Conservation (phyloP, 2,113 vertebrate genomes). For the Heloderma charlesbogerti region DNA sequence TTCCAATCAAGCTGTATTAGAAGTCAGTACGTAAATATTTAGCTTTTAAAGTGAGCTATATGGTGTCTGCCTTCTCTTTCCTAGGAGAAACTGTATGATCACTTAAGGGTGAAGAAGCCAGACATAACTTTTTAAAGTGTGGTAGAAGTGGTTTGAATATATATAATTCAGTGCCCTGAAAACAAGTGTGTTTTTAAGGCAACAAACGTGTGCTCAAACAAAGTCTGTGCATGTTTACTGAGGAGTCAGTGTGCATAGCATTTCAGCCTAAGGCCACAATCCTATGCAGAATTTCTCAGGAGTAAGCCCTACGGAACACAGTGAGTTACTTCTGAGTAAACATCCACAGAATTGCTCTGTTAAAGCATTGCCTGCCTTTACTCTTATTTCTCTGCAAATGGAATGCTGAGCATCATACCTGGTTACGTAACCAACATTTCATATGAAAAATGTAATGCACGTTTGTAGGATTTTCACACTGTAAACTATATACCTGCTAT, state of each 20-base stretch:
- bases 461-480: background rate
- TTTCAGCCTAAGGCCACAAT: background rate
- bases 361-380: background rate
- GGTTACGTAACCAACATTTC: background rate
- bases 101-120: background rate
- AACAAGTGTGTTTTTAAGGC: background rate
- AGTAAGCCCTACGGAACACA: background rate
- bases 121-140: background rate
- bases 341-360: background rate
- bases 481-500: no score
- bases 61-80: background rate
- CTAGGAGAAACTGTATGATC: background rate
- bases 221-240: background rate
- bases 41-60: constrained; percentile 6
- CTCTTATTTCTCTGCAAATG: background rate
- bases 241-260: no score
- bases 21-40: constrained; percentile 54
- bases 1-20: background rate
- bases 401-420: background rate
- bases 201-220: background rate
- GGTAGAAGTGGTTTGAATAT: background rate
- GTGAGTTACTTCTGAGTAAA: background rate
- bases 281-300: background rate
- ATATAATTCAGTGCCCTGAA: background rate
- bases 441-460: background rate